Base-by-base conservation (phyloP, 37 sponge, comb jelly and placozoan species). In the Chondrosia reniformis region DNA sequence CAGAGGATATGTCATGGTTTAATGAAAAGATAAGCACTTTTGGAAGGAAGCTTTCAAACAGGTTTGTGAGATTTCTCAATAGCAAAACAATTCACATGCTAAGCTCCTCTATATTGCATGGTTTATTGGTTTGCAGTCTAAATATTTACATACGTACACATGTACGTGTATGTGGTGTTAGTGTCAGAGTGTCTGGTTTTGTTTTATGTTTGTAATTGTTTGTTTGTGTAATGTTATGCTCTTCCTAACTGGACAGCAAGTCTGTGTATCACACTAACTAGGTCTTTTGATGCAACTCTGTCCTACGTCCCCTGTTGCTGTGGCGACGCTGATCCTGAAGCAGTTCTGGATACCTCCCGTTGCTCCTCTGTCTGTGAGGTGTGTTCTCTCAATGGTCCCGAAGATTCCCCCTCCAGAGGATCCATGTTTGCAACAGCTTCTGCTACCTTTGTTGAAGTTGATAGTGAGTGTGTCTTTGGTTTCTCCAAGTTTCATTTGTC, bases 241-340 rank as follows among this genome's bases (percentile, higher is more conserved):
- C n/a, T n/a, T n/a, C 7, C 7, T 6, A 24, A 56, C 58, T 56
- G 58, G 58, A 28, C 27, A 12, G 17, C 17, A 15, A 49, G 12
- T 19, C 54, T 56, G 58, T 56, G 3, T 56, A 24, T 28, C 27
- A 4, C 58, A 56, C 7, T 6, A 17, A 1, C 42, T 34, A 69
- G 72, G 24, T 69, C 72, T n/a, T 69, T 69, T 40, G 43, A 69
- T 36, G 72, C 72, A 21, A 69, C 72, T 39, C 72, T 69, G 72
- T n/a, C 42, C 22, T 69, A 69, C 9, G 72, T 69, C 4, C 72
- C 72, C 1, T 24, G 58, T 8, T 6, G 27, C 58, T 56, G 27
- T 56, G 58, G 8, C 27, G 43, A 6, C 4, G 43, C n/a, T 36
- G 43, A 69, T 21, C 3, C 6, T 17, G 36, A 38, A 1, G 4